Percentiles rank a stretch among this genome's conserved stretches.
These are phyloP conservation scores for Drosophila santomea DNA, from an alignment of 1,140 invertebrate species.

Conservation along the genomic window DNA sequence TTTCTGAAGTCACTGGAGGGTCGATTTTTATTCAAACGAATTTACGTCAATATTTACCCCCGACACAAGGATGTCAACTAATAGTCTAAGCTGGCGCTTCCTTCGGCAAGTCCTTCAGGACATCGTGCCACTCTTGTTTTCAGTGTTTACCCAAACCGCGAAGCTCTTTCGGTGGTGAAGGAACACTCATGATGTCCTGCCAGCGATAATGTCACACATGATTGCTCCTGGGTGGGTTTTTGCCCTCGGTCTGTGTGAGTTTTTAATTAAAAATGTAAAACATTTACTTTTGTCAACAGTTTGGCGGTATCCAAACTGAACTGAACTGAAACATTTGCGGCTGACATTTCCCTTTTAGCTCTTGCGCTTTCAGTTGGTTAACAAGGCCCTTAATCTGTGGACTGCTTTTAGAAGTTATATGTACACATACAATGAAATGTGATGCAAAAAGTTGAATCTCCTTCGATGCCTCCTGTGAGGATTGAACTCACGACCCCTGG, in stretches of 20 bases:
- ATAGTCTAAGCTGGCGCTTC: conserved; percentile 54
- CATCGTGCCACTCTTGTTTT: conserved; percentile 15
- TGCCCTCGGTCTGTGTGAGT: conserved; percentile 38
- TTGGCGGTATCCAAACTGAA: conserved; percentile 48
- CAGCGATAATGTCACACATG: conserved; percentile 76
- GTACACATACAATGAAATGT: background rate
- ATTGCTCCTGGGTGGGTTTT: conserved; percentile 30
- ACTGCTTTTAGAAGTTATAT: background rate
- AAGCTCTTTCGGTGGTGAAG: conserved; percentile 32
- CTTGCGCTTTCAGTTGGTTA: conserved; percentile 14
- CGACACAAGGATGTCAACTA: conserved; percentile 60
- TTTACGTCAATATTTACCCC: conserved; percentile 69
- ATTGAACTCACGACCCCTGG: conserved; percentile 96
- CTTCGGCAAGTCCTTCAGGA: conserved; percentile 55
- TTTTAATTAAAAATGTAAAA: conserved; percentile 81
- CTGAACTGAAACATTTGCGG: conserved; percentile 38
- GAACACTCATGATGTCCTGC: conserved; percentile 52
- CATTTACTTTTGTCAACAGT: conserved; percentile 57
- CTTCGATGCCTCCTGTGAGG: conserved; percentile 90
- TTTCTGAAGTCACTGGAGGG: conserved; percentile 57
- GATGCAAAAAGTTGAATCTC: background rate
- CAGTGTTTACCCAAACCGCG: conserved; percentile 49
- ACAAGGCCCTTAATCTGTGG: background rate
- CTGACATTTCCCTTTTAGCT: conserved; percentile 20
- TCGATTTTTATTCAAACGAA: conserved; percentile 68